A percentile compares a stretch with the other conserved stretches of the same genome.
Conservation (phyloP, 2,888 invertebrate genomes). For the Microctonus brassicae region DNA sequence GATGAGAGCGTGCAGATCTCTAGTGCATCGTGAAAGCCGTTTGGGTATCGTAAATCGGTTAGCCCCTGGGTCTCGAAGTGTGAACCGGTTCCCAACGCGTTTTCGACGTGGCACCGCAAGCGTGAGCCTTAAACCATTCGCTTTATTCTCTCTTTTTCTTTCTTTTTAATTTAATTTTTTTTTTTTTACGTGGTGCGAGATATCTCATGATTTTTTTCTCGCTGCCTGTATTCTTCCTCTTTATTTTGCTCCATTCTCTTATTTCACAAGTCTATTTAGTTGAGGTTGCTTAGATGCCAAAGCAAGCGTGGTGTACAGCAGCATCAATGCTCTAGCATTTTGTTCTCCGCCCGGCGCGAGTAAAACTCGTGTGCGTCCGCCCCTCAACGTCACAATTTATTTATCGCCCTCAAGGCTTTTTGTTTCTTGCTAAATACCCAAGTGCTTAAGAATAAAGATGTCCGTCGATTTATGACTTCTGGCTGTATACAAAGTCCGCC, state of each 20-base stretch:
- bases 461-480: constrained; percentile 55
- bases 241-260: constrained; percentile 13
- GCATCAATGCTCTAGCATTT: neutral
- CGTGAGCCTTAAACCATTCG: neutral
- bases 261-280: constrained; percentile 19
- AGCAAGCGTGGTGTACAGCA: constrained; percentile 7
- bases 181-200: neutral
- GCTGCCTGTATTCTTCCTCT: neutral
- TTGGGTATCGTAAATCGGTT: constrained; percentile 54
- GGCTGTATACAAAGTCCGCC: constrained; percentile 22
- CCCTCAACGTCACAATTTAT: constrained; percentile 52
- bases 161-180: too few species aligned
- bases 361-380: constrained; percentile 8
- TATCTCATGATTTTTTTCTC: constrained; percentile 1
- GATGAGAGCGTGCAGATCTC: constrained; percentile 22
- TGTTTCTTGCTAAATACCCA: constrained; percentile 53
- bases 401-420: constrained; percentile 54
- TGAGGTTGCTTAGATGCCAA: constrained; percentile 12
- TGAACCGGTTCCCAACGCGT: constrained; percentile 60
- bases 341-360: neutral
- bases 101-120: constrained; percentile 42
- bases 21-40: constrained; percentile 48
- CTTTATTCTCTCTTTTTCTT: neutral
- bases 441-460: constrained; percentile 57
- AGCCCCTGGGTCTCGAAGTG: constrained; percentile 52